Evolutionary conservation across 2,113 vertebrate genomes (phyloP), one percentile per base, ranked within the genome.

Genomic region (Charina bottae): DNA sequence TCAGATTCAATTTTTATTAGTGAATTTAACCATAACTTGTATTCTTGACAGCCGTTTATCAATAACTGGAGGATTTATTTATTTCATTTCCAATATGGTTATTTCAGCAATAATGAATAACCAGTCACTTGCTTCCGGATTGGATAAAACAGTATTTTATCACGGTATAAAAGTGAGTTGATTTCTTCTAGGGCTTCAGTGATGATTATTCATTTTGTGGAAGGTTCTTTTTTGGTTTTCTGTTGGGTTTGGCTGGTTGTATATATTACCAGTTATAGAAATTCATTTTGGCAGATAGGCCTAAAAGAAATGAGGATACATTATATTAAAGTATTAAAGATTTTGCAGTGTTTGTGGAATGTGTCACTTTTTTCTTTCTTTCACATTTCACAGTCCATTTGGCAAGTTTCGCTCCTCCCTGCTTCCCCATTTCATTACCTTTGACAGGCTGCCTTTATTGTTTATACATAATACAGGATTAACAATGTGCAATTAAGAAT

Each of bases 401-500:
- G 87, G 87, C 42, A 55, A 89, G 46, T 24, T 62, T 54, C 7
- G 1, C n/a, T 55, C 56, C 62, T 62, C 49, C 49, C 49, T 49
- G 6, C 88, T 92, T 91, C 88, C 87, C 62, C 37, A 92, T 92
- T 89, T 85, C 87, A 92, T 92, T 92, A 92, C 46, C 49, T 53
- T 68, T 89, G 87, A 64, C 62, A 85, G 91, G 56, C 87, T 92
- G 91, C 58, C 78, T 92, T 92, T 89, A 62, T 92, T 89, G 87
- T 92, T 92, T 92, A 85, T 89, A n/a, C 59, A 21, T 89, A 92
- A 85, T 89, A 60, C 23, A 17, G 78, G 87, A 92, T 89, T 92
- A 92, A 85, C 87, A 92, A 85, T 64, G 87, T 92, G 91, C 91
- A 92, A 85, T 92, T 89, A 92, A 89, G 87, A 85, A 89, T 85